Conservation (phyloP, 2,797 vertebrate species). For the Labeo calbasu region DNA sequence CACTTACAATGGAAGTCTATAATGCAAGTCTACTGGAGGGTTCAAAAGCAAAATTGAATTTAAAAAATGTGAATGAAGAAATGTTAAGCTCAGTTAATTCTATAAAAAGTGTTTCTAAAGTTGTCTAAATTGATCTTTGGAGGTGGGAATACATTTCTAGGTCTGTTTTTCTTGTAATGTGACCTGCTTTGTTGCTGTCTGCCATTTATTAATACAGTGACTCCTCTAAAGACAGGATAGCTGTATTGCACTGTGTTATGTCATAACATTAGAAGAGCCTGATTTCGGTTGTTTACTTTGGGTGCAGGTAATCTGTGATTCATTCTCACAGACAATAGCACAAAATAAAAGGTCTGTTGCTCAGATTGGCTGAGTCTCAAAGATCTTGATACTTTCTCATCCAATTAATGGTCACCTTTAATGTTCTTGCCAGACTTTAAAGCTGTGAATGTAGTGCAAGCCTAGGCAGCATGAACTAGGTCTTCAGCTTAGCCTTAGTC, state of each 20-base stretch:
- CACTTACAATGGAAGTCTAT: background rate
- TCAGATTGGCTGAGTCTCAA: conserved; percentile 56
- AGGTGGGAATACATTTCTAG: too few relatives aligned
- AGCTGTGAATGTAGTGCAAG: background rate
- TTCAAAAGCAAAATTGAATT: background rate
- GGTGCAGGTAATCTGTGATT: background rate
- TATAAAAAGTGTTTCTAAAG: background rate
- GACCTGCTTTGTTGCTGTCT: too few relatives aligned
- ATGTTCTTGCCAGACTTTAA: conserved; percentile 56
- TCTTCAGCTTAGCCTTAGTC: background rate
- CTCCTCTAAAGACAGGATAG: too few relatives aligned
- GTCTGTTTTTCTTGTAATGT: too few relatives aligned
- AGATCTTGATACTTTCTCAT: conserved; percentile 62
- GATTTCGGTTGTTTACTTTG: background rate
- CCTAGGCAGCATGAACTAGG: background rate
- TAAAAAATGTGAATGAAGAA: background rate
- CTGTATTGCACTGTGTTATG: background rate
- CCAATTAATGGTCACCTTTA: conserved; percentile 69
- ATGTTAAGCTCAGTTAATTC: background rate
- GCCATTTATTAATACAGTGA: too few relatives aligned
- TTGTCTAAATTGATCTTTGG: background rate
- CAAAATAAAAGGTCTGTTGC: background rate
- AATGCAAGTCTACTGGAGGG: background rate
- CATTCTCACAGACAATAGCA: background rate
- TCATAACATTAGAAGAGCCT: background rate